These are phyloP conservation scores for Semnornis frantzii DNA, from an alignment of 2,113 vertebrate species.

Conservation along the genomic window DNA sequence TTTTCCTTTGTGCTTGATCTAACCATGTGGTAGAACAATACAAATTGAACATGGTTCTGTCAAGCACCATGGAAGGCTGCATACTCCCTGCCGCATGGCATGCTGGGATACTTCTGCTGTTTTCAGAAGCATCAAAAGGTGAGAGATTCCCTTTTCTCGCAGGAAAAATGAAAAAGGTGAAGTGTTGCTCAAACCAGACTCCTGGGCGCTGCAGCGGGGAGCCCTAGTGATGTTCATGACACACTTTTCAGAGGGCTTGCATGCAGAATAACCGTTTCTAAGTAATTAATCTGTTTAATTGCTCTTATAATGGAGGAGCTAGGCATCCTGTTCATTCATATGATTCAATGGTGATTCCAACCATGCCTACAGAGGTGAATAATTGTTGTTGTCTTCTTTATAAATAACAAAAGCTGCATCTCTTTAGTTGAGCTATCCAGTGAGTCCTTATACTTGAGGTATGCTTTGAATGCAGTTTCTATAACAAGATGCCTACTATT, in stretches of 20 bases:
- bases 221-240: neutral
- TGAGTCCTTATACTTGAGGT: neutral
- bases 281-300: constrained; percentile 40
- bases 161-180: neutral
- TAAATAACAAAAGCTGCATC: neutral
- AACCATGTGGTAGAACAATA: constrained; percentile 99
- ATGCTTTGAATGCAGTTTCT: neutral
- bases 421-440: neutral
- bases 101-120: constrained; percentile 82
- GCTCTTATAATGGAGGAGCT: neutral
- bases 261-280: constrained; percentile 53
- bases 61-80: constrained; percentile 99
- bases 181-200: neutral
- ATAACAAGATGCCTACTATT: neutral
- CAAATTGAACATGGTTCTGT: constrained; percentile 99
- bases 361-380: neutral
- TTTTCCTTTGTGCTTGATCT: constrained; percentile 99
- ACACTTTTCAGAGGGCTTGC: constrained; percentile 37
- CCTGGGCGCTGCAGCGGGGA: neutral
- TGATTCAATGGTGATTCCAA: neutral
- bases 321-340: neutral
- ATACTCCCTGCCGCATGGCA: constrained; percentile 92
- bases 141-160: constrained; percentile 57
- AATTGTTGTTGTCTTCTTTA: neutral
- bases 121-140: constrained; percentile 78